Evolutionary conservation across 1,140 invertebrate species (phyloP).

Genomic region (Drosophila repletoides): DNA sequence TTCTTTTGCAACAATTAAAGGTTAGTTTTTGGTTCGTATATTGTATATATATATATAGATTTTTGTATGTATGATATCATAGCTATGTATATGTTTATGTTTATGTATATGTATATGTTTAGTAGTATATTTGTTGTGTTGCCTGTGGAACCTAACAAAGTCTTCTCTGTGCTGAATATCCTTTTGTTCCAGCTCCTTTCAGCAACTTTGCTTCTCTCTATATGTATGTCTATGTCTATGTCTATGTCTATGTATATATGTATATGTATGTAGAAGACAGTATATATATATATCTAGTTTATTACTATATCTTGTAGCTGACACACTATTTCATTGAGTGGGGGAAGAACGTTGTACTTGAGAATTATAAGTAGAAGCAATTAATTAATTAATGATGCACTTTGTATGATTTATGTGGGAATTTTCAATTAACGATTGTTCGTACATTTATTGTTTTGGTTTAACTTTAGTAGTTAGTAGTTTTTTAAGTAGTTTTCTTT

Average conservation of each 20-base stretch:
- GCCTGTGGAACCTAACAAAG: neutral
- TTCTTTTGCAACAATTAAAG: slow-evolving; percentile 42
- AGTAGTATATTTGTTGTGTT: slow-evolving; percentile 1
- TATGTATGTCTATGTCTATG: slow-evolving; percentile 8
- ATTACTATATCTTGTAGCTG: slow-evolving; percentile 10
- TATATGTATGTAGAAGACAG: neutral
- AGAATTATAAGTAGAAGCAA: slow-evolving; percentile 3
- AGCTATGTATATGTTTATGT: neutral
- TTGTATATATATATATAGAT: slow-evolving; percentile 23
- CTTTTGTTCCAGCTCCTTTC: too few relatives aligned
- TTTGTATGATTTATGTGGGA: slow-evolving; percentile 30
- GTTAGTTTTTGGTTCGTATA: slow-evolving; percentile 39
- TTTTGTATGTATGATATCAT: slow-evolving; percentile 4
- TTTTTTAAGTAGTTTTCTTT: slow-evolving; percentile 12
- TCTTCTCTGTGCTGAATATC: too few relatives aligned
- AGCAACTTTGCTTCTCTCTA: too few relatives aligned
- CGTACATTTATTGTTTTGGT: slow-evolving; percentile 59
- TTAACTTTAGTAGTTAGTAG: slow-evolving; percentile 41
- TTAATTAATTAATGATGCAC: neutral
- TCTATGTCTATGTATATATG: slow-evolving; percentile 23
- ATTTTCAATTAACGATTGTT: slow-evolving; percentile 60
- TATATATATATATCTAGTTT: slow-evolving; percentile 18
- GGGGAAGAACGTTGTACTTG: slow-evolving; percentile 60
- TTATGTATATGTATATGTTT: neutral
- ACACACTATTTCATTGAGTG: slow-evolving; percentile 33